Base-by-base conservation (phyloP, 2,888 invertebrate genomes). In the Teleogryllus oceanicus region DNA sequence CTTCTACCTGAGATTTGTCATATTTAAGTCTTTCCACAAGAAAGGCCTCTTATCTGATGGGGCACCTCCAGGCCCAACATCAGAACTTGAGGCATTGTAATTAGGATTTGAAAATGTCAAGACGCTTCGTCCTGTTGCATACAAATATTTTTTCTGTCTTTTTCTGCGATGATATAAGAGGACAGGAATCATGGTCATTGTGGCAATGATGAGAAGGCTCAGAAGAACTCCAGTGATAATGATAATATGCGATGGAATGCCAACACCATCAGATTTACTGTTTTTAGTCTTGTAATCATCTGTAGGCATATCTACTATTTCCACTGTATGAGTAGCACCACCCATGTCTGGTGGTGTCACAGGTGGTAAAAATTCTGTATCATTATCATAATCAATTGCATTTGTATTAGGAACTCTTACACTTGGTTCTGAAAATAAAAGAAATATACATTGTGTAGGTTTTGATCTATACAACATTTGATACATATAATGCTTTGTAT, bases 61-160 rank as follows among this genome's bases (percentile, higher is more conserved):
- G 49, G 81, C 84, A 51, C 85, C 90, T 50, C n/a, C 50, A 5
- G 88, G 87, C 16, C 85, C 85, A 75, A 89, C 88, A 21, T 89
- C 89, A 50, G 88, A 89, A 75, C 91, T 88, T 4, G 89, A 89
- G 77, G 88, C 90, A 84, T 92, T 91, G 86, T 96, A 97, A 86
- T 96, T 96, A 5, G 96, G 96, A 88, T 97, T 96, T 77, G 95
- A 93, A 87, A 96, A 96, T 0, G 95, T 95, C 84, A 95, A 90
- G 37, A 94, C 93, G 76, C 93, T 93, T 83, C 92, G 89, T 24
- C 93, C 90, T 50, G 80, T 78, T 11, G 89, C 89, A 82, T 89
- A 86, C 86, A 89, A 83, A 86, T 90, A 87, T 85, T 90, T 88
- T 86, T 91, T 89, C 76, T 86, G 85, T 82, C 88, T 83, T 83